A percentile compares a stretch with the other conserved stretches of the same genome.
Evolutionary conservation across 2,888 invertebrate species (phyloP).

Genomic region (Parnassius glacialis): DNA sequence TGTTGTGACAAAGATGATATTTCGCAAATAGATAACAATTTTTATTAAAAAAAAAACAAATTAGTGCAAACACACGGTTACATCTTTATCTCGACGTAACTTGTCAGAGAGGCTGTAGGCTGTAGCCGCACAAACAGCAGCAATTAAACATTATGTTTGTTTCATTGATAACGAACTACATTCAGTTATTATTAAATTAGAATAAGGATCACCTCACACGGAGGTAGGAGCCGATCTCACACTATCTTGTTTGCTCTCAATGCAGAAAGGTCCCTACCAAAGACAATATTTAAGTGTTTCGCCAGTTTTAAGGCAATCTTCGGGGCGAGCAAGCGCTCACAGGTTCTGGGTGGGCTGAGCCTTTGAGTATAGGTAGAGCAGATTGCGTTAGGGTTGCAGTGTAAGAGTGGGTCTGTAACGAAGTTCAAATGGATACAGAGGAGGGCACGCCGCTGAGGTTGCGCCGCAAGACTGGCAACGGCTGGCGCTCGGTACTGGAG

Average conservation of each 20-base stretch:
- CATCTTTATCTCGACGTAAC: neutral
- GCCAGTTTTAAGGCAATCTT: conserved; percentile 4
- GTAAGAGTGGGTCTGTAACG: neutral
- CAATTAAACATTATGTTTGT: conserved; percentile 1
- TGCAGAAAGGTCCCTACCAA: conserved; percentile 23
- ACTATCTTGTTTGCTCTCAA: conserved; percentile 21
- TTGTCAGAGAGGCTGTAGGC: neutral
- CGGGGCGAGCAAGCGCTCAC: neutral
- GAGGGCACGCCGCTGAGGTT: conserved; percentile 37
- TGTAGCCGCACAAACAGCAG: neutral
- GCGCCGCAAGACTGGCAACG: conserved; percentile 31
- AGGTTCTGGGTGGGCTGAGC: neutral
- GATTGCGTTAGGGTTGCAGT: neutral
- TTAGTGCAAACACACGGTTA: neutral
- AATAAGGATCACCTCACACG: conserved; percentile 5
- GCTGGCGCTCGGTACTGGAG: conserved; percentile 38
- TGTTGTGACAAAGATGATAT: neutral
- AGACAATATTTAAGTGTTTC: conserved; percentile 3
- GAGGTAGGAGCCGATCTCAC: conserved; percentile 7
- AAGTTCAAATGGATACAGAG: conserved; percentile 39
- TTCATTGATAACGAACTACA: conserved; percentile 9
- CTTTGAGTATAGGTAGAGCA: neutral
- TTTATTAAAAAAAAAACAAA: neutral
- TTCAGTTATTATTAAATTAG: conserved; percentile 16
- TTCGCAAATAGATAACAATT: neutral